A percentile compares a stretch with the other conserved stretches of the same genome.
Evolutionary conservation across 1,140 invertebrate genomes (phyloP).

Genomic region (Phthorimaea operculella): DNA sequence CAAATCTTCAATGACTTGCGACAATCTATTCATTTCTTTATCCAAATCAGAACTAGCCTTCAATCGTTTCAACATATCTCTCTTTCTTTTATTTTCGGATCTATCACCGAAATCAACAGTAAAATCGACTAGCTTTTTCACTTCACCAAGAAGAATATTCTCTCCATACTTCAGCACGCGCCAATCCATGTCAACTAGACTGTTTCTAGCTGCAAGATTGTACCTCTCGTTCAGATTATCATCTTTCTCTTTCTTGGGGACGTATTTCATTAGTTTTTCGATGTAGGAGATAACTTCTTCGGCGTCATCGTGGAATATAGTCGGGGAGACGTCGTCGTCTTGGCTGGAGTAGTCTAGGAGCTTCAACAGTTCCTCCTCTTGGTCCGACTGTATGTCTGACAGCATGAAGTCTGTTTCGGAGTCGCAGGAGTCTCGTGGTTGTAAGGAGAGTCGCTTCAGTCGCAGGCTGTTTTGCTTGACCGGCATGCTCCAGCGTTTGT

Average conservation of each 20-base stretch:
- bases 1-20: conserved; percentile 53
- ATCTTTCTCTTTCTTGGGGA: conserved; percentile 29
- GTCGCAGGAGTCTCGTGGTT: conserved; percentile 56
- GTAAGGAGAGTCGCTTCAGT: conserved; percentile 37
- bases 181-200: conserved; percentile 61
- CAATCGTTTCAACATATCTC: conserved; percentile 29
- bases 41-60: conserved; percentile 50
- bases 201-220: conserved; percentile 49
- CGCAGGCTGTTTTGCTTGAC: conserved; percentile 39
- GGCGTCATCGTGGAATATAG: conserved; percentile 56
- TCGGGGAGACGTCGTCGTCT: conserved; percentile 60
- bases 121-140: conserved; percentile 54
- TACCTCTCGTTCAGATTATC: conserved; percentile 49
- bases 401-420: conserved; percentile 80
- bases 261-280: conserved; percentile 39
- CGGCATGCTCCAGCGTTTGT: conserved; percentile 62
- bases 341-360: conserved; percentile 65
- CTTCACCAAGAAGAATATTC: conserved; percentile 57
- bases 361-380: conserved; percentile 83
- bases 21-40: conserved; percentile 54
- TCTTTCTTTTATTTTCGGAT: conserved; percentile 38
- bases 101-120: conserved; percentile 36
- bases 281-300: conserved; percentile 56
- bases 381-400: conserved; percentile 78
- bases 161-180: conserved; percentile 62